Conservation (phyloP, 1,140 invertebrate genomes). For the Notospermus geniculatus region DNA sequence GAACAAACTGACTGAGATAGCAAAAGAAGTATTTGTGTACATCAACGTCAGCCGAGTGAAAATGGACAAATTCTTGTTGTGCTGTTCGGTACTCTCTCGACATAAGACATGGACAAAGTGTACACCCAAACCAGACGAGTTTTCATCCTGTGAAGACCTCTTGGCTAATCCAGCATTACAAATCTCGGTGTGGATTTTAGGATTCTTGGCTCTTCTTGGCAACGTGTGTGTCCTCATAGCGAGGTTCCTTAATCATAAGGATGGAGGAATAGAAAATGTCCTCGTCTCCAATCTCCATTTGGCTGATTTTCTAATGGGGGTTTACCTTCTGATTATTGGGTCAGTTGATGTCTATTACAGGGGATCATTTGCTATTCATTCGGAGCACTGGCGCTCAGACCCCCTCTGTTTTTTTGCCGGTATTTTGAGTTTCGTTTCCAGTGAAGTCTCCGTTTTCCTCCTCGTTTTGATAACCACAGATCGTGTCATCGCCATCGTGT, state of each 20-base stretch:
- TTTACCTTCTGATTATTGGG: neutral
- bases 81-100: neutral
- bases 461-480: neutral
- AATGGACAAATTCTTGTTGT: conserved; percentile 3
- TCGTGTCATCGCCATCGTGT: neutral
- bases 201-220: conserved; percentile 8
- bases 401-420: neutral
- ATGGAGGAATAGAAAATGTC: neutral
- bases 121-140: neutral
- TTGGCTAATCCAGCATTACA: neutral
- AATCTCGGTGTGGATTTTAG: conserved; percentile 10
- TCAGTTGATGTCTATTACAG: neutral
- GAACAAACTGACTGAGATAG: too few species aligned
- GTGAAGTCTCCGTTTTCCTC: neutral
- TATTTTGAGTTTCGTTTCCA: neutral
- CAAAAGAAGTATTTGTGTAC: neutral
- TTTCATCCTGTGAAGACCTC: conserved; percentile 6
- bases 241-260: neutral
- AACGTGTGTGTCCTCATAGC: conserved; percentile 3
- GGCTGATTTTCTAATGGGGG: conserved; percentile 2
- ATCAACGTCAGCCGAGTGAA: too few species aligned
- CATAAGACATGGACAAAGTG: neutral
- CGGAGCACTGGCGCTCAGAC: neutral
- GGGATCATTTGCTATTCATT: neutral
- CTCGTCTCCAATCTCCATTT: neutral